Conservation (phyloP, 2,797 vertebrate genomes). For the Lepilemur septentrionalis region DNA sequence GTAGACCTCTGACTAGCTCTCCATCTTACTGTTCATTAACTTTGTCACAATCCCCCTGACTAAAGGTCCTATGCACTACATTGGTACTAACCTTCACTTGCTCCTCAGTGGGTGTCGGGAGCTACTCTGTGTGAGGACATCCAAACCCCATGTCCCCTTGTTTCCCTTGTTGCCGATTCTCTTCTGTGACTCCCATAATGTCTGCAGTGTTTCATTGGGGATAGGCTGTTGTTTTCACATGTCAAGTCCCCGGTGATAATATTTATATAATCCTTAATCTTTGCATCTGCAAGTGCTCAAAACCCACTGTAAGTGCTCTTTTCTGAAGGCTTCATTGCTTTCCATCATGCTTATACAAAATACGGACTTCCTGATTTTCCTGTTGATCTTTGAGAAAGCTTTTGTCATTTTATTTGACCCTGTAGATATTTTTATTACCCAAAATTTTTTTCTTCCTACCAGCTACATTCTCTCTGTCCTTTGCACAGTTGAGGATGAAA, state of each 20-base stretch:
- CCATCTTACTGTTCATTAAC: background rate
- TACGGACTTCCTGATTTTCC: background rate
- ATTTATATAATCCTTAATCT: constrained; percentile 42
- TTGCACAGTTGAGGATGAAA: background rate
- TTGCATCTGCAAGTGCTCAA: constrained; percentile 12
- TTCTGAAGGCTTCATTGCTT: background rate
- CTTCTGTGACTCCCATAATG: background rate
- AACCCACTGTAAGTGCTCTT: background rate
- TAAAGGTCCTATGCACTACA: background rate
- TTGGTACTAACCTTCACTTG: no score
- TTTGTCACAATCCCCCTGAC: background rate
- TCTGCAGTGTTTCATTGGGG: background rate
- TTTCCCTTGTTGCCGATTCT: background rate
- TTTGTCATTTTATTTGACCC: background rate
- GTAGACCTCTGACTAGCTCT: background rate
- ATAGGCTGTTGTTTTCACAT: background rate
- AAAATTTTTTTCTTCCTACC: background rate
- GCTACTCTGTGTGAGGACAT: background rate
- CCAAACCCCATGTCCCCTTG: background rate
- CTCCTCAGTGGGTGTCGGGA: background rate
- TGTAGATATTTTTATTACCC: background rate
- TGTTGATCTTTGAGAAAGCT: background rate
- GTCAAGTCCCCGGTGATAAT: background rate
- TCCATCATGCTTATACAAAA: background rate
- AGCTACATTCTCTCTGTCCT: background rate